Evolutionary conservation across 2,888 invertebrate genomes (phyloP).

Genomic region (Calameuta filiformis): DNA sequence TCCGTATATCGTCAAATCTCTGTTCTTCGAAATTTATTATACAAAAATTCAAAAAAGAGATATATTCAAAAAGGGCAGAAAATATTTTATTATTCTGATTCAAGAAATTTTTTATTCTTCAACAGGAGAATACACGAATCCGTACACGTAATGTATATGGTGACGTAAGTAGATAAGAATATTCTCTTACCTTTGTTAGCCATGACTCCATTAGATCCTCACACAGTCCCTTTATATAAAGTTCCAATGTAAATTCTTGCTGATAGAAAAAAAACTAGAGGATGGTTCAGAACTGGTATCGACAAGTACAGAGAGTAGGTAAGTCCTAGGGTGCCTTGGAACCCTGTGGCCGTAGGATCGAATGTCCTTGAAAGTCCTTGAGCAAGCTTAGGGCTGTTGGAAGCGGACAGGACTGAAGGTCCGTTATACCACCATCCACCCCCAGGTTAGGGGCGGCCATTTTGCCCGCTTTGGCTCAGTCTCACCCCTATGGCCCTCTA

Average conservation of each 20-base stretch:
- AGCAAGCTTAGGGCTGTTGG: constrained; percentile 26
- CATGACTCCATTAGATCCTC: not conserved
- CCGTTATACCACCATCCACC: constrained; percentile 47
- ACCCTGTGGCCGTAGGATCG: not conserved
- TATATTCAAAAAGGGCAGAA: not conserved
- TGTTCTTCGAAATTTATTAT: not conserved
- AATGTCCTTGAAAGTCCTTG: constrained; percentile 36
- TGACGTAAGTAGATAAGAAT: not conserved
- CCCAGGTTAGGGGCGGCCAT: constrained; percentile 60
- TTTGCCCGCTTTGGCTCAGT: constrained; percentile 54
- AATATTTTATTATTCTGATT: not conserved
- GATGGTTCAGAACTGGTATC: not conserved
- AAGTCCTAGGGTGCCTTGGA: not conserved
- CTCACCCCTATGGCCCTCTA: constrained; percentile 33
- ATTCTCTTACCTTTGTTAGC: not conserved
- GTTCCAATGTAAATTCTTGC: not conserved
- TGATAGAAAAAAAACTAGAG: not conserved
- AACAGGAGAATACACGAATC: not conserved
- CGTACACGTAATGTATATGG: not conserved
- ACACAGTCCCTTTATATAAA: not conserved
- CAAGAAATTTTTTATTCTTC: not conserved
- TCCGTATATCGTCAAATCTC: not conserved
- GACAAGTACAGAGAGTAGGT: not conserved
- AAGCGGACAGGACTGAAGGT: constrained; percentile 41
- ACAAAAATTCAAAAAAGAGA: not conserved